Conservation (phyloP, 2,113 vertebrate genomes). For the Rhinogobius similis region DNA sequence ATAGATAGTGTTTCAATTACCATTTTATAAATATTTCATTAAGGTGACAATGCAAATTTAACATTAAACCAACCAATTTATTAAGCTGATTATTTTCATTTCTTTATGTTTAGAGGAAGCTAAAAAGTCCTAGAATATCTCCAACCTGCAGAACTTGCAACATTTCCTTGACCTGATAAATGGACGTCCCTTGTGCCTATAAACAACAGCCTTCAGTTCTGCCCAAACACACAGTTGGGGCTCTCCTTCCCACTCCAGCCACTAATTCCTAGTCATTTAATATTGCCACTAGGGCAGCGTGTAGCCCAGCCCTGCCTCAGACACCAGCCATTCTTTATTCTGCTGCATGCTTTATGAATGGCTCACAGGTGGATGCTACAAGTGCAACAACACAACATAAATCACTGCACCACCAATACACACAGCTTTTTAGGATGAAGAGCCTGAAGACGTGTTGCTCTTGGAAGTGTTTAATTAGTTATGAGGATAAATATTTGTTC, state of each 20-base stretch:
- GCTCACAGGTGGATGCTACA: conserved; percentile 91
- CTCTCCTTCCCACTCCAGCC: conserved; percentile 55
- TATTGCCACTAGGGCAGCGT: conserved; percentile 81
- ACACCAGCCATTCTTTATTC: conserved; percentile 93
- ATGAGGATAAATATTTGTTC: conserved; percentile 93
- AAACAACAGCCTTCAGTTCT: conserved; percentile 52
- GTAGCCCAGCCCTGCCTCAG: conserved; percentile 72
- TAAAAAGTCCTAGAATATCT: too few species aligned
- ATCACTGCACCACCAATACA: conserved; percentile 77
- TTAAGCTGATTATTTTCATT: too few species aligned
- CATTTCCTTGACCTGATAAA: conserved; percentile 56
- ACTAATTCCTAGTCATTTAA: conserved; percentile 99
- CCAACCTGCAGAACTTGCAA: conserved; percentile 39
- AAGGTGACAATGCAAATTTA: background rate
- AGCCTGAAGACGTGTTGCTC: conserved; percentile 52
- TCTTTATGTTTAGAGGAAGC: too few species aligned
- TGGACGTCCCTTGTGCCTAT: conserved; percentile 60
- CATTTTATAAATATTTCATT: background rate
- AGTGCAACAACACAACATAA: conserved; percentile 82
- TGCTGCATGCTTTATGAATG: conserved; percentile 97
- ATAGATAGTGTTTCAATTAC: background rate
- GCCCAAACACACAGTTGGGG: conserved; percentile 34
- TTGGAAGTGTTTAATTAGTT: conserved; percentile 90
- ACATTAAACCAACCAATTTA: background rate
- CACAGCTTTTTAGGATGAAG: conserved; percentile 14